Percentiles rank a stretch among this genome's conserved stretches.
phyloP scores from a whole-genome alignment of 2,797 vertebrate species.

The Onychomys arenicola region DNA sequence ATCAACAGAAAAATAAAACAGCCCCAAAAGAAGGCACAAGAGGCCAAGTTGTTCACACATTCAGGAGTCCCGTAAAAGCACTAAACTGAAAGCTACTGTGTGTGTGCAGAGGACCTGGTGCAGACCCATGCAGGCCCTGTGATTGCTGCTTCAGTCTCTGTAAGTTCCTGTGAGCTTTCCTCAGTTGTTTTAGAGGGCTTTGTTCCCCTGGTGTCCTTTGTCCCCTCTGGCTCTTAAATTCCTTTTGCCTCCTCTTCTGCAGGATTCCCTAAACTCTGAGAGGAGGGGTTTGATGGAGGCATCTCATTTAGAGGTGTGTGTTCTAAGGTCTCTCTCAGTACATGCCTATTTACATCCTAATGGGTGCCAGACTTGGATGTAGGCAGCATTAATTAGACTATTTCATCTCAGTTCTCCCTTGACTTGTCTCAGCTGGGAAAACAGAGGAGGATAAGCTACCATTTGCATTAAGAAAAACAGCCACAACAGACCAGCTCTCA shows the following conservation, averaged over 20 bases:
- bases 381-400: background rate
- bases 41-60: background rate
- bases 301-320: background rate
- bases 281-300: background rate
- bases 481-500: background rate
- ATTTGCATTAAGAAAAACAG: background rate
- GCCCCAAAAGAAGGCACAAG: background rate
- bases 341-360: background rate
- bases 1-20: background rate
- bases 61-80: background rate
- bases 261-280: background rate
- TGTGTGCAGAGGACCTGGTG: background rate
- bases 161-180: background rate
- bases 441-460: background rate
- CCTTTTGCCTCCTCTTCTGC: background rate
- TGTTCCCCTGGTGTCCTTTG: background rate
- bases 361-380: accelerated
- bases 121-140: background rate
- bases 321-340: background rate
- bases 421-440: background rate
- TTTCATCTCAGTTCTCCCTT: background rate
- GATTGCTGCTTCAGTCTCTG: background rate
- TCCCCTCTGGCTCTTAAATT: background rate
- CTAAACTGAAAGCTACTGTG: background rate
- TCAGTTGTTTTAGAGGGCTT: background rate